Conservation (phyloP, 1,140 invertebrate genomes). For the Heliconius melpomene region DNA sequence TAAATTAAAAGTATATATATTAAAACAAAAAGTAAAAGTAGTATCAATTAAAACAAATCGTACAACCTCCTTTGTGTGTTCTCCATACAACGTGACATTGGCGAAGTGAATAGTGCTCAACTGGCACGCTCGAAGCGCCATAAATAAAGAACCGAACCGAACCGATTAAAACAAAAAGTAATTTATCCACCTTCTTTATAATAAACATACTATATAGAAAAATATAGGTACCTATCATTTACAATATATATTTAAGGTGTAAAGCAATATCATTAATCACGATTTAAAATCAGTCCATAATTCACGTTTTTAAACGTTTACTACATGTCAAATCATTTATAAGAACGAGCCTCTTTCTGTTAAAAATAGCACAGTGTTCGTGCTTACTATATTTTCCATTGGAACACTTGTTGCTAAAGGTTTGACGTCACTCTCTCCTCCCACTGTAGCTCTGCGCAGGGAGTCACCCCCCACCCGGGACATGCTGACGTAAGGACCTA, state of each 20-base stretch:
- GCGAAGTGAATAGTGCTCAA: no score
- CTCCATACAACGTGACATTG: no score
- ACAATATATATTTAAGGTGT: not conserved
- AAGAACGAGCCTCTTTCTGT: constrained; percentile 47
- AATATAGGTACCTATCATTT: no score
- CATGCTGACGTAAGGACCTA: constrained; percentile 69
- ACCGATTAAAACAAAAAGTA: no score
- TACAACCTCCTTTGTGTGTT: no score
- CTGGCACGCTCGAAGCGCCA: no score
- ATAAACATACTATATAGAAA: no score
- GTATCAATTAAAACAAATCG: no score
- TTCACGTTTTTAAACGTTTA: not conserved
- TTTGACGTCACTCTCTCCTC: constrained; percentile 71
- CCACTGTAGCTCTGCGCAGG: constrained; percentile 45
- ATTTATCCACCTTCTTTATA: no score
- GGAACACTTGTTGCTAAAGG: constrained; percentile 73
- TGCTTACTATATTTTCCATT: constrained; percentile 63
- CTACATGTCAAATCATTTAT: not conserved
- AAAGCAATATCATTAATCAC: not conserved
- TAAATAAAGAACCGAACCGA: no score
- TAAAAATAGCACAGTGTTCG: constrained; percentile 69
- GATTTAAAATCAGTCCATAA: not conserved
- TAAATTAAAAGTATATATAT: no score
- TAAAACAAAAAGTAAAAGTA: no score
- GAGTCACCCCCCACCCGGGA: constrained; percentile 52